Base-by-base conservation (phyloP, 2,113 vertebrate species). In the Cyanoderma ruficeps region DNA sequence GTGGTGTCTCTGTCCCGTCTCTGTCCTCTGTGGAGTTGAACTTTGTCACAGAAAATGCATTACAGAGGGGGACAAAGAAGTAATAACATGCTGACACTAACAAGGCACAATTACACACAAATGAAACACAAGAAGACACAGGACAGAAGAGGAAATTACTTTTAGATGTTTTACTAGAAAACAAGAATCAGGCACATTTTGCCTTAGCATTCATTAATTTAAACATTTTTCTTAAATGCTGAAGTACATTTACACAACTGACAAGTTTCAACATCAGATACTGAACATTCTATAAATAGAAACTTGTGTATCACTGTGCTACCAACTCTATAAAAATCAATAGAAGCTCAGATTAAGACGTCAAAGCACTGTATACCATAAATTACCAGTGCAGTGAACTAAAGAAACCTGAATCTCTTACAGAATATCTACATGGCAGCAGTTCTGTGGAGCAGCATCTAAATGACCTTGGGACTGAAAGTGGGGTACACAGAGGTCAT, bases 111-210 rank as follows among this genome's bases (percentile, higher is more conserved):
- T 31, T 77, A 74, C 31, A 84, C 13, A 61, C 70, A 94, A 95
- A 87, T n/a, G n/a, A 96, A 87, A 55, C 67, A 81, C 18, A 84
- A 53, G 42, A 77, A 9, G 17, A 88, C 81, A 83, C 5, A 4
- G 86, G 75, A 94, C 67, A 81, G 41, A 83, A 83, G 35, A 78
- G 17, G n/a, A 75, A 78, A 91, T 37, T 3, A 89, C 37, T 78
- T 83, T 52, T 28, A 47, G 5, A 83, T 46, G 39, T 69, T 87
- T 90, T 90, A 90, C 91, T 89, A 88, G 70, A 49, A 77, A 89
- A 90, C 47, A 85, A 69, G 61, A 44, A n/a, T 22, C 50, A 84
- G 87, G 89, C 82, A 90, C 50, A 44, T 83, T 92, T 87, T 93
- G 47, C 78, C 86, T 86, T 87, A 86, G 25, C 46, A 69, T 53